Conservation (phyloP, 2,888 invertebrate genomes). For the Eilema depressum region DNA sequence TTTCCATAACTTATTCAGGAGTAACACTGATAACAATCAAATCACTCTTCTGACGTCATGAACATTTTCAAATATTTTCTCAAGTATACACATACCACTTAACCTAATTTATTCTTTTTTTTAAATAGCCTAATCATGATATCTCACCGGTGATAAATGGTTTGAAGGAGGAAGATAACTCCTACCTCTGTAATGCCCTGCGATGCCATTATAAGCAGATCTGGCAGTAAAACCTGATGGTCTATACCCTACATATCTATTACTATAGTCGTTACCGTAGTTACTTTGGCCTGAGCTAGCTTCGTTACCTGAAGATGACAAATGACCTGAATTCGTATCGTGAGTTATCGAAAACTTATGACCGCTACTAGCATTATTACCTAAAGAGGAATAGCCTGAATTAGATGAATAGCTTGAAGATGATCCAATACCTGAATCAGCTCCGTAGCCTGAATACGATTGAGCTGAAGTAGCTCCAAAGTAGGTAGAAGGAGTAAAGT, state of each 20-base stretch:
- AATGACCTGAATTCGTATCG: not conserved
- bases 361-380: not conserved
- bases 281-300: slow-evolving; percentile 2
- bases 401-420: not conserved
- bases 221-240: slow-evolving; percentile 4
- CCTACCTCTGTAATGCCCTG: not conserved
- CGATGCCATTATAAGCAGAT: not conserved
- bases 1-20: not conserved
- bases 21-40: not conserved
- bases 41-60: not conserved
- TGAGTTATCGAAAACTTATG: not conserved
- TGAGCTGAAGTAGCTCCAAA: not conserved
- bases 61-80: not conserved
- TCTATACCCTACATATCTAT: not conserved
- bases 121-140: not conserved
- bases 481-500: not conserved
- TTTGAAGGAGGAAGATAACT: slow-evolving; percentile 22
- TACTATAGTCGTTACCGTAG: not conserved
- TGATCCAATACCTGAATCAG: not conserved
- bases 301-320: not conserved
- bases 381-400: slow-evolving; percentile 7
- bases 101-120: not conserved
- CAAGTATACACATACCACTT: not conserved
- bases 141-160: slow-evolving; percentile 5
- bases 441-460: not conserved